phyloP scores from a whole-genome alignment of 2,113 vertebrate species.

The Empidonax alnorum region DNA sequence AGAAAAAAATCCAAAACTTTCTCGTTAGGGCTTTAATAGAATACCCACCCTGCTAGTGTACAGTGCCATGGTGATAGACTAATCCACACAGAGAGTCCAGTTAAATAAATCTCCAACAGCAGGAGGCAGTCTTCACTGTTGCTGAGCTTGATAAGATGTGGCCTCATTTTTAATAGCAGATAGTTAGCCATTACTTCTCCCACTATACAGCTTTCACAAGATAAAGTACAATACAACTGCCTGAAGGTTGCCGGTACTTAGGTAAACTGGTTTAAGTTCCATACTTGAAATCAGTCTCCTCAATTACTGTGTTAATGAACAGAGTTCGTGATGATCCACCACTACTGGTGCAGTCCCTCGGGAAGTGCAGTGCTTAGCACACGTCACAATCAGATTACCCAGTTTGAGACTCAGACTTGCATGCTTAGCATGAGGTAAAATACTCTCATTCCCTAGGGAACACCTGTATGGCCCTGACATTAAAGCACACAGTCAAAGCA shows the following conservation, averaged over 20 bases:
- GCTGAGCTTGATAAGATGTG: neutral
- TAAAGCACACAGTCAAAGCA: neutral
- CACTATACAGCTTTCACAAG: neutral
- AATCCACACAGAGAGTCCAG: neutral
- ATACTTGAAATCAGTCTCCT: neutral
- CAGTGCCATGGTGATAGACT: neutral
- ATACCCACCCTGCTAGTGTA: neutral
- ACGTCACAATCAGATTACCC: neutral
- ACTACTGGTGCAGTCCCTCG: fast-evolving
- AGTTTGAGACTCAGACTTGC: neutral
- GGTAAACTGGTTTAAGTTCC: neutral
- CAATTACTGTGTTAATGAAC: neutral
- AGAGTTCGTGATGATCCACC: neutral
- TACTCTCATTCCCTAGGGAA: neutral
- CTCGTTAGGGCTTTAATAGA: neutral
- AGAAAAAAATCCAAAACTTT: neutral
- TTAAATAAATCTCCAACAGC: neutral
- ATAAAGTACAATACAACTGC: neutral
- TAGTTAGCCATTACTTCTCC: neutral
- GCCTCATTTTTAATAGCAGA: neutral
- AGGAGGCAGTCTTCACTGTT: neutral
- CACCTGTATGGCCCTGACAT: neutral
- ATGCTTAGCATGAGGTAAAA: neutral
- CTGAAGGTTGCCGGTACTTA: neutral
- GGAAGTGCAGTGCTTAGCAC: neutral